Evolutionary conservation across 2,888 invertebrate species (phyloP), one percentile per base, ranked within the genome.

Genomic region (Drosophila helvetica): DNA sequence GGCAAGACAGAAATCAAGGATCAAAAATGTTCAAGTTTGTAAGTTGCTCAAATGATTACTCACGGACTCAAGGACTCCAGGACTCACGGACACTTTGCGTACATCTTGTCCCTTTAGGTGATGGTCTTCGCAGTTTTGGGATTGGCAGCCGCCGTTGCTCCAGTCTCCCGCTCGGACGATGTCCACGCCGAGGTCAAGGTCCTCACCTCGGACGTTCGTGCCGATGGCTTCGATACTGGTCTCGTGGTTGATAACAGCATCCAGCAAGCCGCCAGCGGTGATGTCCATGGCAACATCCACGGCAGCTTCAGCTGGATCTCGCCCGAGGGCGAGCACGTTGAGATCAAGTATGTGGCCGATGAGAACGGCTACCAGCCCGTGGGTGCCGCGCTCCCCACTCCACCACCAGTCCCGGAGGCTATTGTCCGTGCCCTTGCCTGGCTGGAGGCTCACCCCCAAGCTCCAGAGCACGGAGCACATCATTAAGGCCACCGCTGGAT

Each of bases 311-410:
- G 22, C 17, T 90, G 82, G 79, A 55, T 80, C 27, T 80, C 86
- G 1, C 88, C 88, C 53, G 85, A 90, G 58, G 90, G 90, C 47
- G 78, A 77, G 53, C 80, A 80, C n/a, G 57, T 90, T 38, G 58
- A 71, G 17, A 53, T 90, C 4, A 62, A 48, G 33, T 90, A 89
- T 65, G 71, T 79, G 27, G 90, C 90, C 50, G 82, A 91, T 74
- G 91, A 90, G 70, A 59, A 89, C 47, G 90, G 90, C 18, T 86
- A 78, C 54, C 85, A 89, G 55, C 87, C 90, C 53, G 22, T 25
- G 25, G 63, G 90, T 9, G 58, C 77, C 10, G n/a, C 72, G 51
- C 47, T 90, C 54, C 90, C 90, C 56, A 82, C 81, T 9, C 75
- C 90, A 45, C 90, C 83, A 58, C 89, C 90, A 80, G 70, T 78